Evolutionary conservation across 2,797 vertebrate species (phyloP).

Genomic region (Onychomys torridus): DNA sequence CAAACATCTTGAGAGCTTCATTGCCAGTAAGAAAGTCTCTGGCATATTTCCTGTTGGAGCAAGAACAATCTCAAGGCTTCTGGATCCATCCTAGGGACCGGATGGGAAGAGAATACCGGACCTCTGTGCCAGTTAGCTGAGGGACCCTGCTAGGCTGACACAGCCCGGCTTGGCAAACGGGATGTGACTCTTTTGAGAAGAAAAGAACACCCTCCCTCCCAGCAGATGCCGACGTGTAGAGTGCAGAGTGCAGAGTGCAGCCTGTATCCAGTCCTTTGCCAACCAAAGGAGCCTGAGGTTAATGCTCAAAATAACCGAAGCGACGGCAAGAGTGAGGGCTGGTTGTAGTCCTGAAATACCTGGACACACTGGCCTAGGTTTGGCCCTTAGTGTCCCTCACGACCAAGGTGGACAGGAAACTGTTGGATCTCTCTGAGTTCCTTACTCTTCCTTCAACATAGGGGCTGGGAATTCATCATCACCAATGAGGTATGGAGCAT

Average conservation of each 20-base stretch:
- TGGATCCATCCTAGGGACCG: not conserved
- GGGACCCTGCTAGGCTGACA: not conserved
- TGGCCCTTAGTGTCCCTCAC: not conserved
- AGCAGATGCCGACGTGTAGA: not conserved
- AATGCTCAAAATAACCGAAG: not conserved
- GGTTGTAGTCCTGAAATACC: not conserved
- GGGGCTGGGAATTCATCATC: slow-evolving; percentile 13
- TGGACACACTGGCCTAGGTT: not conserved
- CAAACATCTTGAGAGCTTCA: not conserved
- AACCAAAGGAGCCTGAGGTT: not conserved
- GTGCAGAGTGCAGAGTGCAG: not conserved
- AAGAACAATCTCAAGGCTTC: slow-evolving; percentile 33
- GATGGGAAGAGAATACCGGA: not conserved
- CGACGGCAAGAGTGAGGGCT: not conserved
- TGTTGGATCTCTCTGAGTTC: not conserved
- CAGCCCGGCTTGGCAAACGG: not conserved
- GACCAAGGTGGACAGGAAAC: too few relatives aligned
- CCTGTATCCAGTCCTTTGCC: not conserved
- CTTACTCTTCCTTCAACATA: slow-evolving; percentile 2
- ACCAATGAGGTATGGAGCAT: not conserved
- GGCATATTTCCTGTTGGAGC: slow-evolving; percentile 1
- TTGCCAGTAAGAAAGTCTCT: not conserved
- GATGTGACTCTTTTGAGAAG: not conserved
- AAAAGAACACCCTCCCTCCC: not conserved
- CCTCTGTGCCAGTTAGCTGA: not conserved